phyloP scores from a whole-genome alignment of 2,888 invertebrate genomes.

The Standfussiana lucernea region DNA sequence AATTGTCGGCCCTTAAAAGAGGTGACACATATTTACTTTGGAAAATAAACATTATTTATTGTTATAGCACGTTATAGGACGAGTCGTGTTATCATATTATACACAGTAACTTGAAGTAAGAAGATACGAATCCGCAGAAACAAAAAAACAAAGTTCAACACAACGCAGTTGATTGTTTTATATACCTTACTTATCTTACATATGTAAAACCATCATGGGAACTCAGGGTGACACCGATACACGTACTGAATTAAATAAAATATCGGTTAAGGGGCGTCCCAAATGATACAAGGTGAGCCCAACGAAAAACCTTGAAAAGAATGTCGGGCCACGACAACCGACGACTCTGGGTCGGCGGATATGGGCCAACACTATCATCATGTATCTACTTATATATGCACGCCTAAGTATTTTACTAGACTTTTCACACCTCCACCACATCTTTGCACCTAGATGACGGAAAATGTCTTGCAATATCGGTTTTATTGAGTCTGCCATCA shows the following conservation, averaged over 20 bases:
- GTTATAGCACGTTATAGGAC: not conserved
- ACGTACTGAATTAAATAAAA: conserved; percentile 52
- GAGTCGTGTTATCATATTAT: not conserved
- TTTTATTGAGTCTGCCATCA: conserved; percentile 13
- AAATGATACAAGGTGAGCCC: conserved; percentile 36
- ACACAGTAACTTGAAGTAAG: not conserved
- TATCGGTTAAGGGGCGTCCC: conserved; percentile 51
- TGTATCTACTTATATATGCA: conserved; percentile 2
- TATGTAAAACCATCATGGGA: conserved; percentile 25
- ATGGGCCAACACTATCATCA: not conserved
- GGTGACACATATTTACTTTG: not conserved
- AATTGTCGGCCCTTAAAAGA: conserved; percentile 21
- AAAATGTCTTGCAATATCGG: conserved; percentile 2
- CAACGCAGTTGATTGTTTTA: conserved; percentile 13
- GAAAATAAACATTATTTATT: conserved; percentile 17
- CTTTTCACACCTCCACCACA: conserved; percentile 29
- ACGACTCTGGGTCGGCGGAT: not conserved
- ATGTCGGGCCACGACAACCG: conserved; percentile 57
- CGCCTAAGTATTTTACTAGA: conserved; percentile 1
- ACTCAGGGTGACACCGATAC: conserved; percentile 29
- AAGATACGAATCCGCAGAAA: conserved; percentile 1
- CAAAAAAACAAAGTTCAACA: not conserved
- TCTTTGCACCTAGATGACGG: conserved; percentile 17
- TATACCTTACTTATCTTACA: conserved; percentile 13
- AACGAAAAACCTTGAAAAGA: conserved; percentile 57